Conservation (phyloP, 1,140 invertebrate species). For the Solenopsis fugax region DNA sequence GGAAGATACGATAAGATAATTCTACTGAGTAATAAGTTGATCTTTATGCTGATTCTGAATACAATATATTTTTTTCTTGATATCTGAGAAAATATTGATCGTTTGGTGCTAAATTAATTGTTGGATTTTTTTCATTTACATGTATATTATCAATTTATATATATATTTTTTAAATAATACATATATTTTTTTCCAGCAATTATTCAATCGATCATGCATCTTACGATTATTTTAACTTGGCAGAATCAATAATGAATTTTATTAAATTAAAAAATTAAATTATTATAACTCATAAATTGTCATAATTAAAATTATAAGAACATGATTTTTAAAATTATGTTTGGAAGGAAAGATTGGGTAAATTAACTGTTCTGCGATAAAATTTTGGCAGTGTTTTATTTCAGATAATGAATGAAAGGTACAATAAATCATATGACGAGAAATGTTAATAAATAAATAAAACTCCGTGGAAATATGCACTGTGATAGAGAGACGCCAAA, state of each 20-base stretch:
- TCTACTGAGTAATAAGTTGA: neutral
- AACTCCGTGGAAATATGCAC: constrained; percentile 74
- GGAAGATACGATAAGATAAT: neutral
- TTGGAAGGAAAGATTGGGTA: neutral
- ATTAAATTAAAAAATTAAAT: neutral
- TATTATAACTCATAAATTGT: neutral
- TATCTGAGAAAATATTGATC: neutral
- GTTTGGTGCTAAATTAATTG: neutral
- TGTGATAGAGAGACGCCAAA: constrained; percentile 68
- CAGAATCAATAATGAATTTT: neutral
- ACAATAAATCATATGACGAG: constrained; percentile 77
- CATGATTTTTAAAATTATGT: constrained; percentile 10
- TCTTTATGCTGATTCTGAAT: neutral
- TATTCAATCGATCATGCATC: neutral
- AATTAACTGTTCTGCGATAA: constrained; percentile 64
- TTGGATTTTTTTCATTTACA: neutral
- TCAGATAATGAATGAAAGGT: constrained; percentile 77
- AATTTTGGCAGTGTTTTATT: constrained; percentile 81
- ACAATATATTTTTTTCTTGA: neutral
- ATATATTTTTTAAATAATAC: no score
- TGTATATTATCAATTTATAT: no score
- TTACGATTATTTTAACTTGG: neutral
- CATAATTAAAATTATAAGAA: neutral
- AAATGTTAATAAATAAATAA: constrained; percentile 82
- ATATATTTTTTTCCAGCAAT: neutral